Conservation (phyloP, 2,888 invertebrate species). For the Amitus sp. region DNA sequence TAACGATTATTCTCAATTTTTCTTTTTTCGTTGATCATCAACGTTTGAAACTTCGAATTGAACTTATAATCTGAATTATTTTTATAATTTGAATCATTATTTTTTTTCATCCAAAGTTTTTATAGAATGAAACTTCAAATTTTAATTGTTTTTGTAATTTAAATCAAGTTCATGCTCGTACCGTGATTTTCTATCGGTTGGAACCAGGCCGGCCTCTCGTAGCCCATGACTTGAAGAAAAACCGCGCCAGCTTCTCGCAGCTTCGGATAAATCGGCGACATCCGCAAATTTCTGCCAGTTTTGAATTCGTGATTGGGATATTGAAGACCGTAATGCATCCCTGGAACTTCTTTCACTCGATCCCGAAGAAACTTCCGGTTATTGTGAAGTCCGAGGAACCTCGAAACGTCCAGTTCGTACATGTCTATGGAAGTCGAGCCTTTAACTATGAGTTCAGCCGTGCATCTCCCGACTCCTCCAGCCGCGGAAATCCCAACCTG, state of each 20-base stretch:
- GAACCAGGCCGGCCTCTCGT: slow-evolving; percentile 95
- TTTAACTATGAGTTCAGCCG: slow-evolving; percentile 87
- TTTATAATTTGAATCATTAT: no score
- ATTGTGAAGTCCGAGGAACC: slow-evolving; percentile 93
- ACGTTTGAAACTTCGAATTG: no score
- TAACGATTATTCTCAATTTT: no score
- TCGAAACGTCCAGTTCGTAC: slow-evolving; percentile 88
- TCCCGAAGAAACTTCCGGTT: slow-evolving; percentile 92
- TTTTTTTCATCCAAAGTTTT: no score
- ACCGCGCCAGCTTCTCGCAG: slow-evolving; percentile 91
- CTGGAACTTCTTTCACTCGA: slow-evolving; percentile 91
- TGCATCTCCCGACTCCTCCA: slow-evolving; percentile 92
- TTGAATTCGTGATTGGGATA: slow-evolving; percentile 89
- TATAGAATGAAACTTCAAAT: no score
- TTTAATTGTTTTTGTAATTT: no score
- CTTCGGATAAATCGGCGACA: slow-evolving; percentile 95
- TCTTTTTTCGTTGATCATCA: no score
- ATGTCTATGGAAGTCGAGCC: slow-evolving; percentile 85
- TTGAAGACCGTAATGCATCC: slow-evolving; percentile 82
- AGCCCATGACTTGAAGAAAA: slow-evolving; percentile 98
- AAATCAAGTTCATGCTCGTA: no score
- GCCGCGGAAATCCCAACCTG: slow-evolving; percentile 91
- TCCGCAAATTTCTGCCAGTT: slow-evolving; percentile 88
- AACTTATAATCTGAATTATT: no score
- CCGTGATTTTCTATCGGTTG: slow-evolving; percentile 67